phyloP scores from a whole-genome alignment of 2,113 vertebrate genomes.

The Zosterops borbonicus region DNA sequence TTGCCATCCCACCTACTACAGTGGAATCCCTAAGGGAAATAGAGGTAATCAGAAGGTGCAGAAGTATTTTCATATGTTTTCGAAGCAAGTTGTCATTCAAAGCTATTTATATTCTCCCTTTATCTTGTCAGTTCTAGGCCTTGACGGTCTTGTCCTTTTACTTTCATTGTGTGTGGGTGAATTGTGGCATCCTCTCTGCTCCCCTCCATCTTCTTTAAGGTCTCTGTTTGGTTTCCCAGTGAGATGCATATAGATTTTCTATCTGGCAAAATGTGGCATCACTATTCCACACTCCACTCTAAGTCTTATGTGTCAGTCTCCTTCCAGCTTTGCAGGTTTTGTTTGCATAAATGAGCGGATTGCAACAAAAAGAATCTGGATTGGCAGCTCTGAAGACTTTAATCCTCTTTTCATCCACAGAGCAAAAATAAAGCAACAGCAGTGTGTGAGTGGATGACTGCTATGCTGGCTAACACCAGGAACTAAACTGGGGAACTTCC shows the following conservation, averaged over 20 bases:
- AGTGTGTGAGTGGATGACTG: neutral
- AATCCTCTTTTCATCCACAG: constrained; percentile 11
- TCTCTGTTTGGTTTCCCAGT: neutral
- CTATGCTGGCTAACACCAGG: neutral
- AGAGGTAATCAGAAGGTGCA: neutral
- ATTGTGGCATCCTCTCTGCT: neutral
- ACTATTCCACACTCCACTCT: neutral
- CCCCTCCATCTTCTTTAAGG: neutral
- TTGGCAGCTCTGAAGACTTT: neutral
- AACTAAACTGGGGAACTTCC: neutral
- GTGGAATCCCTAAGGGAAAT: neutral
- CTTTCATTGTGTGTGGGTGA: neutral
- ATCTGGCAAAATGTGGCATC: neutral
- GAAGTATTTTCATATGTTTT: neutral
- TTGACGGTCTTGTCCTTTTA: neutral
- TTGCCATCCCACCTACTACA: neutral
- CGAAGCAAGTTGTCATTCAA: neutral
- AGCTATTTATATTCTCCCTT: neutral
- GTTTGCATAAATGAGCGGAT: neutral
- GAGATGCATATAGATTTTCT: neutral
- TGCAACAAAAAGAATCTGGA: constrained; percentile 12
- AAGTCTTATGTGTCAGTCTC: neutral
- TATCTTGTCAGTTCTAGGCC: neutral
- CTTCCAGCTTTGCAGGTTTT: constrained; percentile 13
- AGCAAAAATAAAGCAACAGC: neutral